A percentile compares a stretch with the other conserved stretches of the same genome.
These are phyloP conservation scores for Parotocinclus haroldoi DNA, from an alignment of 2,797 vertebrate species.

Conservation along the genomic window DNA sequence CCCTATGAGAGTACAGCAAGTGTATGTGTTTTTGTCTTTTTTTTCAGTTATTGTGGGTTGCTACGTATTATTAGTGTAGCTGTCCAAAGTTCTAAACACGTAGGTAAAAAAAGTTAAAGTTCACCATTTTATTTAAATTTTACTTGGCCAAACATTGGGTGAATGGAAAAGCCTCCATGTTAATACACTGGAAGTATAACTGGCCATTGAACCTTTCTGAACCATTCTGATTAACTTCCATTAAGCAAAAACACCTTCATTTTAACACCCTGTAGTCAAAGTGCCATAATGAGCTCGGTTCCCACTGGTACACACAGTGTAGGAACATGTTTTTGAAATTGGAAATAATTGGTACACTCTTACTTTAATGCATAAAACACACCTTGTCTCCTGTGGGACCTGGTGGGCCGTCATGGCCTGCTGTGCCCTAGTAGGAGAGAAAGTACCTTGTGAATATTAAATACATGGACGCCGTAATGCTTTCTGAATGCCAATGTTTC, in stretches of 20 bases:
- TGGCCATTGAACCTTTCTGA: no score
- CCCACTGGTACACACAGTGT: not conserved
- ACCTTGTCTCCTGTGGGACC: slow-evolving; percentile 84
- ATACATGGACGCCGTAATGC: slow-evolving; percentile 5
- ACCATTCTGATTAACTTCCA: not conserved
- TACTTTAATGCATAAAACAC: slow-evolving; percentile 32
- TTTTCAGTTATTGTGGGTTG: no score
- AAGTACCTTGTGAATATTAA: slow-evolving; percentile 23
- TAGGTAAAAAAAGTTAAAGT: no score
- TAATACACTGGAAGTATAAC: no score
- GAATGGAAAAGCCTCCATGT: no score
- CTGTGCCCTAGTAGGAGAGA: slow-evolving; percentile 70
- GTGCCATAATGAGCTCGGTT: slow-evolving; percentile 1
- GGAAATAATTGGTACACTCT: not conserved
- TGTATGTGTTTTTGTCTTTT: no score
- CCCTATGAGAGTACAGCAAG: slow-evolving; percentile 69
- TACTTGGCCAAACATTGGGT: no score
- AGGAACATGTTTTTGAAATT: slow-evolving; percentile 19
- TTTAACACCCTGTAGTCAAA: not conserved
- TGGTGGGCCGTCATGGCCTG: slow-evolving; percentile 80
- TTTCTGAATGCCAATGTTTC: slow-evolving; percentile 1
- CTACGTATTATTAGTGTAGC: no score
- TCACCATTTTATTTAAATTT: no score
- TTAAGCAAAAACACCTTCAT: not conserved
- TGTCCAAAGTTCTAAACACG: no score